Conservation (phyloP, 1,140 invertebrate species). For the Bombus breviceps region DNA sequence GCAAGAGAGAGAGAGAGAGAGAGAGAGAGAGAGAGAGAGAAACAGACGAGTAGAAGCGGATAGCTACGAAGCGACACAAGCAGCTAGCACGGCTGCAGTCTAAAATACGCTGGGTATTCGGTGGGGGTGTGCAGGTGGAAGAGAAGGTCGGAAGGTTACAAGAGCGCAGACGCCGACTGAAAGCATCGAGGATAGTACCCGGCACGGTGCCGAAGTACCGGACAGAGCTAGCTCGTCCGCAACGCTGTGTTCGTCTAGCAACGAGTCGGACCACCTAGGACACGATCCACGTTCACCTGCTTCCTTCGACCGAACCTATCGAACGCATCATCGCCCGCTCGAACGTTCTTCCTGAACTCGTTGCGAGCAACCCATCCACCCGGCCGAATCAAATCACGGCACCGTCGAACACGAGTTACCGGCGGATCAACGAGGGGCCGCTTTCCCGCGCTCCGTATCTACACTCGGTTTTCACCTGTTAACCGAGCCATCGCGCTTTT, state of each 20-base stretch:
- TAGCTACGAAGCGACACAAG: not conserved
- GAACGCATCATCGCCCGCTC: not conserved
- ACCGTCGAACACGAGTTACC: conserved; percentile 1
- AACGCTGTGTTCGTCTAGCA: conserved; percentile 65
- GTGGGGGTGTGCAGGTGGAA: conserved; percentile 56
- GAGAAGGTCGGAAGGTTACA: conserved; percentile 62
- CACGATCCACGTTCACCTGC: conserved; percentile 26
- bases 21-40: not conserved
- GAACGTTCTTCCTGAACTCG: not conserved
- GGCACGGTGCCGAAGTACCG: conserved; percentile 76
- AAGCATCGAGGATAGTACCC: conserved; percentile 74
- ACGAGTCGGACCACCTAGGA: conserved; percentile 3
- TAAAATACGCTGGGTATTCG: conserved; percentile 45
- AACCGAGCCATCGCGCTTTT: conserved; percentile 38
- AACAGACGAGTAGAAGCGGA: not conserved
- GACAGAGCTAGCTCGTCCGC: conserved; percentile 81
- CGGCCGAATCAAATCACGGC: not conserved
- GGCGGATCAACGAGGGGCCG: conserved; percentile 1
- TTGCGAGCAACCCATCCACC: not conserved
- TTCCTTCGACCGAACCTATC: not conserved
- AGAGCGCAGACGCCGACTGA: conserved; percentile 75
- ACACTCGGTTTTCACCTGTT: conserved; percentile 56
- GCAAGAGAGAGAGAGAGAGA: not conserved
- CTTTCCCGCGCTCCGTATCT: conserved; percentile 54
- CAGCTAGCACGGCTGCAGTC: conserved; percentile 33